These are phyloP conservation scores for Clamator glandarius DNA, from an alignment of 2,797 vertebrate genomes.

Conservation along the genomic window DNA sequence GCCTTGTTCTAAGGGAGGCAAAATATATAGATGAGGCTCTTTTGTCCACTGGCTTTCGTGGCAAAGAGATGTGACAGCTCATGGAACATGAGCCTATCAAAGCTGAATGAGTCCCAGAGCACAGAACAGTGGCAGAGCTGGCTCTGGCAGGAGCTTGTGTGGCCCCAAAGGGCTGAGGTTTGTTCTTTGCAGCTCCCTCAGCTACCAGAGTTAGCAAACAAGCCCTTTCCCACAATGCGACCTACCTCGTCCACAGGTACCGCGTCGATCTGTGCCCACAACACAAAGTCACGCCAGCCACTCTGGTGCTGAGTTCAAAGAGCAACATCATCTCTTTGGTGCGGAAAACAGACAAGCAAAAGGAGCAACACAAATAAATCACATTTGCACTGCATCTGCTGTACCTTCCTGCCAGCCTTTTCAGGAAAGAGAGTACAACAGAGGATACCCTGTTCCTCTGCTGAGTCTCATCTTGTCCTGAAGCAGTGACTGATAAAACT, in stretches of 20 bases:
- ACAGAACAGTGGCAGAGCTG: neutral
- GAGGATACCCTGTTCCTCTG: neutral
- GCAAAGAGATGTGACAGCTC: neutral
- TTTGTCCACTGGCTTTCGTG: slow-evolving; percentile 32
- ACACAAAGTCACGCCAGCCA: fast-evolving
- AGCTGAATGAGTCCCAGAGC: neutral
- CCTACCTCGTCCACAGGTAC: neutral
- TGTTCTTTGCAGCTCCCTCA: neutral
- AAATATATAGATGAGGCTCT: neutral
- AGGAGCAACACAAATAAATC: neutral
- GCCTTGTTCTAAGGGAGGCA: slow-evolving; percentile 32
- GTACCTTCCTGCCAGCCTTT: neutral
- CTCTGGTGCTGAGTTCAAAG: neutral
- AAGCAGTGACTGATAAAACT: slow-evolving; percentile 5
- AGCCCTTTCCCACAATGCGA: fast-evolving
- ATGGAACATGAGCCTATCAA: fast-evolving
- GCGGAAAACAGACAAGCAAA: neutral
- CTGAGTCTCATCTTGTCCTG: neutral
- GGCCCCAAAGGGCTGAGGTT: neutral
- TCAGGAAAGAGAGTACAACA: neutral
- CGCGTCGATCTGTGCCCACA: fast-evolving
- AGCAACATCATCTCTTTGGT: neutral
- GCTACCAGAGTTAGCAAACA: neutral
- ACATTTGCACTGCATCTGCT: neutral
- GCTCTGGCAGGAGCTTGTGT: fast-evolving